These are phyloP conservation scores for Molothrus ater DNA, from an alignment of 2,797 vertebrate genomes.

Conservation along the genomic window DNA sequence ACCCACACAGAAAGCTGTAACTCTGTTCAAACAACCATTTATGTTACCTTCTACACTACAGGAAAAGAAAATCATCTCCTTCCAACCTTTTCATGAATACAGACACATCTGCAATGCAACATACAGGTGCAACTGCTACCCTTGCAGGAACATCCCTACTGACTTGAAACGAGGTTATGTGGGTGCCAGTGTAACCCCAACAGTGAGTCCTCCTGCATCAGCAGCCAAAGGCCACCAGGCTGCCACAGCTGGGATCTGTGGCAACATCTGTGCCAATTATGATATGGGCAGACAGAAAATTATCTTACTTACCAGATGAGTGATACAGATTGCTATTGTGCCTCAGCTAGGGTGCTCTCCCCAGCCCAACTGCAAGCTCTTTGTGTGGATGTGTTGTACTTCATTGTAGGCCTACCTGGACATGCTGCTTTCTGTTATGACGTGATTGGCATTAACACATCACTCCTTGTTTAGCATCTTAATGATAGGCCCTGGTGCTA, in stretches of 20 bases:
- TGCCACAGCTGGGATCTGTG: neutral
- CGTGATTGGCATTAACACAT: neutral
- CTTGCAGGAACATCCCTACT: neutral
- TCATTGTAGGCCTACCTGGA: neutral
- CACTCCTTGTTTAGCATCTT: neutral
- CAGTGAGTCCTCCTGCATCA: neutral
- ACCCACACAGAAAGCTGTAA: conserved; percentile 15
- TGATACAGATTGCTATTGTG: neutral
- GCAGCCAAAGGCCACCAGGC: neutral
- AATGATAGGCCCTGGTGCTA: neutral
- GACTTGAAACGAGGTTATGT: neutral
- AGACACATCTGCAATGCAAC: neutral
- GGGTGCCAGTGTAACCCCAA: neutral
- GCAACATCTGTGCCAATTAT: neutral
- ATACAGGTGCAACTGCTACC: neutral
- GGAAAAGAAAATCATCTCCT: neutral
- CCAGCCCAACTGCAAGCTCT: neutral
- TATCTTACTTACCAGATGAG: neutral
- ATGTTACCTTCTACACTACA: neutral
- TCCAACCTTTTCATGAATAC: neutral
- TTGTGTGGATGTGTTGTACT: neutral
- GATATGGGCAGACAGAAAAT: neutral
- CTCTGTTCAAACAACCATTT: neutral
- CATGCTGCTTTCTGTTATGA: neutral
- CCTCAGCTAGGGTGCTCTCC: neutral